These are phyloP conservation scores for Zaprionus tsacasi DNA, from an alignment of 1,140 invertebrate genomes.

Conservation along the genomic window DNA sequence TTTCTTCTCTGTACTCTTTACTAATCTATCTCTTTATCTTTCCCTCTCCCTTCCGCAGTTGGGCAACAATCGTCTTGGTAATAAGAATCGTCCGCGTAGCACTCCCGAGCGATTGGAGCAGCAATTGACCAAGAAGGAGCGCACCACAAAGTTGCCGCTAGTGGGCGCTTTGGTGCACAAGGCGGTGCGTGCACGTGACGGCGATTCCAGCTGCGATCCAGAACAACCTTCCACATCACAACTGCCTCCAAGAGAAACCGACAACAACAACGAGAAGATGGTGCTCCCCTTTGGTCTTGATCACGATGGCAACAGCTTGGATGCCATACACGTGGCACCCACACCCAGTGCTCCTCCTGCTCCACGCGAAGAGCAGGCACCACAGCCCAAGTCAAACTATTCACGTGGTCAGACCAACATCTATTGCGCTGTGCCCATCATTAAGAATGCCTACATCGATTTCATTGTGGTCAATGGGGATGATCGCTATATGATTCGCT, in stretches of 20 bases:
- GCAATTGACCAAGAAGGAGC: conserved; percentile 54
- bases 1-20: no score
- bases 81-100: conserved; percentile 44
- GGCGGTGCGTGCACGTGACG: conserved; percentile 44
- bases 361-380: conserved; percentile 12
- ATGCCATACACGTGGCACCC: conserved; percentile 65
- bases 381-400: conserved; percentile 50
- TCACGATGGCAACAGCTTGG: conserved; percentile 74
- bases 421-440: conserved; percentile 74
- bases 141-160: conserved; percentile 61
- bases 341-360: conserved; percentile 76
- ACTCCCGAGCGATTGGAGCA: conserved; percentile 36
- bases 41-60: conserved; percentile 40
- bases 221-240: background rate
- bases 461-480: conserved; percentile 83
- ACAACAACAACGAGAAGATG: conserved; percentile 45
- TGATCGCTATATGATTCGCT: conserved; percentile 81
- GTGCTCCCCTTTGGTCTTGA: conserved; percentile 78
- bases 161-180: conserved; percentile 67
- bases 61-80: conserved; percentile 49
- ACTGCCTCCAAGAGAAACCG: background rate
- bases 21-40: background rate
- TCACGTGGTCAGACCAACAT: conserved; percentile 75
- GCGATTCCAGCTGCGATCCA: background rate
- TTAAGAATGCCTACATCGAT: conserved; percentile 80